These are phyloP conservation scores for Falco peregrinus DNA, from an alignment of 2,797 vertebrate genomes.

Conservation along the genomic window DNA sequence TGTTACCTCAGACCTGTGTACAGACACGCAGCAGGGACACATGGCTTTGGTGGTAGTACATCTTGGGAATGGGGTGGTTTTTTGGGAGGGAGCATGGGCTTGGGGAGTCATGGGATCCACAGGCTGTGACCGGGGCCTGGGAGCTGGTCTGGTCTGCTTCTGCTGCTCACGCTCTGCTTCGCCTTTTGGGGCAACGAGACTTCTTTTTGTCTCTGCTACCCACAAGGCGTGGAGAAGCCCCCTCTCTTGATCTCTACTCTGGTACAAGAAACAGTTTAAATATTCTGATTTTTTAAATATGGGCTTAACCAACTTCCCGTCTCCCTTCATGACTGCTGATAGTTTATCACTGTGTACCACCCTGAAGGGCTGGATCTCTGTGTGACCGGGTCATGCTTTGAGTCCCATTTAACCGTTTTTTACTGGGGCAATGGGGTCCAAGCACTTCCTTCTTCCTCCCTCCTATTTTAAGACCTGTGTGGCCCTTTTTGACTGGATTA, in stretches of 20 bases:
- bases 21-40: fast-evolving
- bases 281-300: neutral
- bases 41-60: neutral
- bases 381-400: neutral
- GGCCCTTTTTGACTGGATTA: neutral
- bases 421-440: neutral
- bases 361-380: neutral
- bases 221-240: neutral
- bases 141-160: neutral
- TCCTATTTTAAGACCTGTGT: neutral
- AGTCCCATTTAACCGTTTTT: neutral
- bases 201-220: neutral
- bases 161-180: neutral
- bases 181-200: neutral
- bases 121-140: fast-evolving
- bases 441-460: neutral
- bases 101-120: fast-evolving
- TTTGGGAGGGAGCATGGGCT: neutral
- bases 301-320: neutral
- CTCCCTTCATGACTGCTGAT: neutral
- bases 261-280: neutral
- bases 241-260: neutral
- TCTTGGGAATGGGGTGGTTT: neutral
- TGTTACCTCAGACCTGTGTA: neutral
- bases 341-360: fast-evolving